Conservation (phyloP, 2,113 vertebrate species). For the Tenrec ecaudatus region DNA sequence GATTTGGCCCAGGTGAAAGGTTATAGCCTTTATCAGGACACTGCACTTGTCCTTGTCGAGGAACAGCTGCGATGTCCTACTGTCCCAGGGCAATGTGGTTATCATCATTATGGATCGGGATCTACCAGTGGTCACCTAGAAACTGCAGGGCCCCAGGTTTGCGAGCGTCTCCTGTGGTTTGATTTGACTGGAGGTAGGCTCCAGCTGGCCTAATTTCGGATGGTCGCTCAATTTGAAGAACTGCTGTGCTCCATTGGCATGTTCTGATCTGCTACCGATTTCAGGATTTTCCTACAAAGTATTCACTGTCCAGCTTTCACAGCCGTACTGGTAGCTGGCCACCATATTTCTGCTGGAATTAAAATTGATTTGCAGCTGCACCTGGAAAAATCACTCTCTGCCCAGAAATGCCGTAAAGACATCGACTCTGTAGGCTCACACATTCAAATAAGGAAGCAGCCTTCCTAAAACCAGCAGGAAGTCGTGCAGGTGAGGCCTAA, state of each 20-base stretch:
- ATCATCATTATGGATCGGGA: background rate
- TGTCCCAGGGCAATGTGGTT: background rate
- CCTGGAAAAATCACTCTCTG: conserved; percentile 30
- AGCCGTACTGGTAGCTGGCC: background rate
- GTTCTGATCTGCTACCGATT: background rate
- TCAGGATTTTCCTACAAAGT: background rate
- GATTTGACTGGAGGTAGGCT: background rate
- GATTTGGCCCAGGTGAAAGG: background rate
- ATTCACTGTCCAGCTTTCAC: background rate
- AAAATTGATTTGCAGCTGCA: background rate
- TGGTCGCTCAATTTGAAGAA: background rate
- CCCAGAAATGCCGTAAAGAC: background rate
- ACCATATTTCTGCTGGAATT: background rate
- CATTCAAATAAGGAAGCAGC: background rate
- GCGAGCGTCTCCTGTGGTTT: background rate
- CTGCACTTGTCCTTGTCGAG: background rate
- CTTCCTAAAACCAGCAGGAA: conserved; percentile 18
- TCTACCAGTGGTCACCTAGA: background rate
- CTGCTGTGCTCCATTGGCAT: background rate
- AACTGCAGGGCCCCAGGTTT: background rate
- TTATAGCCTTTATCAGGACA: background rate
- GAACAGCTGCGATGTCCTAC: background rate
- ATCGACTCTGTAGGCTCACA: background rate
- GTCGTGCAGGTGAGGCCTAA: background rate
- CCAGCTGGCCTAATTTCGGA: background rate